Percentiles rank a stretch among this genome's conserved stretches.
Conservation (phyloP, 92 coral and sea anemone genomes). For the Parazoanthus swiftii region DNA sequence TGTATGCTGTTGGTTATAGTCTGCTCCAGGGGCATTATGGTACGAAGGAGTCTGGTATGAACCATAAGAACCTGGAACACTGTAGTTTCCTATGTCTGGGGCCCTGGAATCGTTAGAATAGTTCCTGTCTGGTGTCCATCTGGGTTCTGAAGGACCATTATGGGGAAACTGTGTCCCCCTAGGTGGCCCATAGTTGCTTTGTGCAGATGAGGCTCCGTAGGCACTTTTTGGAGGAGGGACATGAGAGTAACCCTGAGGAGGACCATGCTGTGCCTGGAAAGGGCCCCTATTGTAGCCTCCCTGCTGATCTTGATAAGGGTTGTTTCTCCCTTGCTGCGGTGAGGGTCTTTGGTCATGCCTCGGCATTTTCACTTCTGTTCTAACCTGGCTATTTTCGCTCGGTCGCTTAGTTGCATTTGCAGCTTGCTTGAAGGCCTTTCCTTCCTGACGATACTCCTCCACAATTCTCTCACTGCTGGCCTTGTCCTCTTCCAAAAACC, state of each 20-base stretch:
- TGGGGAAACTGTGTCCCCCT: constrained; percentile 12
- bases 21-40: not conserved
- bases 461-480: constrained; percentile 64
- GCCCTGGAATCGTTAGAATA: not conserved
- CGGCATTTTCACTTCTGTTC: constrained; percentile 23
- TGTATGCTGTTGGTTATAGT: not conserved
- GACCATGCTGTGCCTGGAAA: constrained; percentile 16
- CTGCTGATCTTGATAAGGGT: constrained; percentile 4
- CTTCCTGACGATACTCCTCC: constrained; percentile 70
- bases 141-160: constrained; percentile 8
- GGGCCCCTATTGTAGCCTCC: constrained; percentile 10
- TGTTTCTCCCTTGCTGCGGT: constrained; percentile 5
- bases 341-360: constrained; percentile 5
- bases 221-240: constrained; percentile 41
- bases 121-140: constrained; percentile 9
- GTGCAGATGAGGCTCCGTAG: constrained; percentile 5
- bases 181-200: not conserved
- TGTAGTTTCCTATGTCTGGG: not conserved
- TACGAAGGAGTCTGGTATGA: not conserved
- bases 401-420: constrained; percentile 42
- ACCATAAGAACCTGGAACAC: not conserved
- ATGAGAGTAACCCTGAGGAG: constrained; percentile 1
- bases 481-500: constrained; percentile 90
- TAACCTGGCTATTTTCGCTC: constrained; percentile 19
- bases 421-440: constrained; percentile 66